phyloP scores from a whole-genome alignment of 2,888 invertebrate species.

The Pasiphila rectangulata region DNA sequence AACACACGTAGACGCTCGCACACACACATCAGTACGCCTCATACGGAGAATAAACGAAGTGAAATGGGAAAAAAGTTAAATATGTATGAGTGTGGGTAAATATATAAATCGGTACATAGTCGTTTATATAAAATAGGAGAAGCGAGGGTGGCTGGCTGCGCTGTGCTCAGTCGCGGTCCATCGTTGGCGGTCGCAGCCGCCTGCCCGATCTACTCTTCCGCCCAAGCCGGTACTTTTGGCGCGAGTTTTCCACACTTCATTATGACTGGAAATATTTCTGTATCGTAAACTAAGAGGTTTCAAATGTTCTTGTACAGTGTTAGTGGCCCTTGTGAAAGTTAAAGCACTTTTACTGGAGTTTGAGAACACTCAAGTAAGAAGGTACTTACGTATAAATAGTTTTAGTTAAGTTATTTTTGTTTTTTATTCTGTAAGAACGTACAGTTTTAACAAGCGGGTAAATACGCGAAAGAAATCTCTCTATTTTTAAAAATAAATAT shows the following conservation, averaged over 20 bases:
- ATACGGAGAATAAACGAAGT: conserved; percentile 77
- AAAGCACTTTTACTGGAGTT: conserved; percentile 26
- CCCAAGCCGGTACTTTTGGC: conserved; percentile 33
- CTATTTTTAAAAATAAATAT: too few relatives aligned
- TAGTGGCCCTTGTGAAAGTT: conserved; percentile 22
- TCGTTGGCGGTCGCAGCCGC: conserved; percentile 39
- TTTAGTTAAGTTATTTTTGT: conserved; percentile 13
- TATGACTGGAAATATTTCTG: conserved; percentile 11
- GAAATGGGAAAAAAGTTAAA: conserved; percentile 81
- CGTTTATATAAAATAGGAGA: conserved; percentile 74
- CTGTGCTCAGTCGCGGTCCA: conserved; percentile 67
- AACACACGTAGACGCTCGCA: conserved; percentile 77
- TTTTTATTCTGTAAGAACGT: too few relatives aligned
- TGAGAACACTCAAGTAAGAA: conserved; percentile 23
- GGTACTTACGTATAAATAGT: not conserved
- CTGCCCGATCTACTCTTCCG: conserved; percentile 7
- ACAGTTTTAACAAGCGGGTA: too few relatives aligned
- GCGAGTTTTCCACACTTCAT: conserved; percentile 34
- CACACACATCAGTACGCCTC: conserved; percentile 54
- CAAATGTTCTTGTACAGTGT: conserved; percentile 17
- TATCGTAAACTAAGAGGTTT: conserved; percentile 7
- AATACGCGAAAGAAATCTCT: too few relatives aligned
- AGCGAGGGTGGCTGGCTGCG: conserved; percentile 53
- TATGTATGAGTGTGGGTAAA: conserved; percentile 81
- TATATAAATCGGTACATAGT: conserved; percentile 80